Evolutionary conservation across 2,888 invertebrate genomes (phyloP), one percentile per base, ranked within the genome.

Genomic region (Drosophila rellima): DNA sequence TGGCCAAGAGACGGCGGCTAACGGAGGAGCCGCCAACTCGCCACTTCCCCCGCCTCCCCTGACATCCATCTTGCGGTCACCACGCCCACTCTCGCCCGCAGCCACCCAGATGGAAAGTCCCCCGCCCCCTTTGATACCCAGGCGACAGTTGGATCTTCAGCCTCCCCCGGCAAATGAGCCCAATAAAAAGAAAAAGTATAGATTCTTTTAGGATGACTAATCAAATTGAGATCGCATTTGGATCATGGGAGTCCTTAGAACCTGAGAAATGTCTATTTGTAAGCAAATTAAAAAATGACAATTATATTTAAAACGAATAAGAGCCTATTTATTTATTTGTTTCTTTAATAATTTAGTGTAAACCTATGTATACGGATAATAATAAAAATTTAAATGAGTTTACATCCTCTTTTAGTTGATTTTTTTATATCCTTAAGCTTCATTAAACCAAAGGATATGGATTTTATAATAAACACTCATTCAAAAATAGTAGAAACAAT

Each of bases 101-200:
- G 31, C 51, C 10, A 10, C 13, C 1, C 37, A 50, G 2, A 29
- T 10, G 13, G 56, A 68, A 0, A 81, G 63, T 35, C 80, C 91
- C 8, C 92, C 92, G n/a, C 90, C 92, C n/a, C 90, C 91, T 2
- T 55, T 91, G 45, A 10, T 89, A 61, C 91, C 91, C 8, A 73
- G 79, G 10, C 74, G 84, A 3, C 82, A 80, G 29, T 29, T 67
- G 5, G 72, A 73, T 6, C 69, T 70, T 6, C 86, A 82, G 23
- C 64, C 75, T 2, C 50, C 69, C 2, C 50, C 71, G 3, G 37
- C 82, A 11, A 73, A 62, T 52, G 74, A 74, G 74, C 73, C 23
- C 66, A 87, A 8, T 31, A 45, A 86, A 61, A 91, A 90, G 64
- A 91, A 90, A 63, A 90, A 90, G 51, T 91, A 82, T 31, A 62